These are phyloP conservation scores for Circaetus cinerascens DNA, from an alignment of 2,113 vertebrate genomes.

Conservation along the genomic window DNA sequence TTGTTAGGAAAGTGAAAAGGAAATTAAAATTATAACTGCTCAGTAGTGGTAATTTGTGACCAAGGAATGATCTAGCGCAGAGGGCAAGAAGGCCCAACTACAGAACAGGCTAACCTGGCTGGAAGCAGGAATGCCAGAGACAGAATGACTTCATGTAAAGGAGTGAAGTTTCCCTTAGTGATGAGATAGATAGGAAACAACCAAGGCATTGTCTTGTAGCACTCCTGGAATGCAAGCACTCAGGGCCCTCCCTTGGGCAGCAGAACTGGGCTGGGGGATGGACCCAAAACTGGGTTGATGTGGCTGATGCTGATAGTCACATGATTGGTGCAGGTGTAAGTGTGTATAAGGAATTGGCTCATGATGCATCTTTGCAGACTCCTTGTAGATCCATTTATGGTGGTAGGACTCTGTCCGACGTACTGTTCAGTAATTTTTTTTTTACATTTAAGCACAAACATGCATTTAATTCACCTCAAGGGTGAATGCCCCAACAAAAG, in stretches of 20 bases:
- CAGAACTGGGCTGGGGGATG: not conserved
- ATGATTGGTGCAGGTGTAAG: not conserved
- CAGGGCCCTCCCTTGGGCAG: not conserved
- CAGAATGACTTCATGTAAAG: not conserved
- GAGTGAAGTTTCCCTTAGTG: not conserved
- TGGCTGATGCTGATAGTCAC: not conserved
- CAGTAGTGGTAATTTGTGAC: not conserved
- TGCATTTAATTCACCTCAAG: not conserved
- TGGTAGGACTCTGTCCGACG: not conserved
- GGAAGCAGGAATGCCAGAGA: not conserved
- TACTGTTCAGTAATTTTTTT: not conserved
- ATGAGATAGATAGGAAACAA: not conserved
- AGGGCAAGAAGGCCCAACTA: not conserved
- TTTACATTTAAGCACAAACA: not conserved
- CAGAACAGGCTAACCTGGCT: not conserved
- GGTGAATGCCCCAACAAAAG: not conserved
- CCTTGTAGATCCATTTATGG: not conserved
- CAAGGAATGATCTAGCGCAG: not conserved
- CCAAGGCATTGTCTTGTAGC: not conserved
- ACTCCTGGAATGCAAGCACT: not conserved
- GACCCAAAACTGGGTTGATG: not conserved
- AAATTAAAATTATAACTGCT: not conserved
- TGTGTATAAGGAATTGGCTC: not conserved
- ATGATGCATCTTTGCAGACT: not conserved
- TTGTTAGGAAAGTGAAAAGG: not conserved